Evolutionary conservation across 2,113 vertebrate species (phyloP), one percentile per base, ranked within the genome.

Genomic region (Epinephelus fuscoguttatus): DNA sequence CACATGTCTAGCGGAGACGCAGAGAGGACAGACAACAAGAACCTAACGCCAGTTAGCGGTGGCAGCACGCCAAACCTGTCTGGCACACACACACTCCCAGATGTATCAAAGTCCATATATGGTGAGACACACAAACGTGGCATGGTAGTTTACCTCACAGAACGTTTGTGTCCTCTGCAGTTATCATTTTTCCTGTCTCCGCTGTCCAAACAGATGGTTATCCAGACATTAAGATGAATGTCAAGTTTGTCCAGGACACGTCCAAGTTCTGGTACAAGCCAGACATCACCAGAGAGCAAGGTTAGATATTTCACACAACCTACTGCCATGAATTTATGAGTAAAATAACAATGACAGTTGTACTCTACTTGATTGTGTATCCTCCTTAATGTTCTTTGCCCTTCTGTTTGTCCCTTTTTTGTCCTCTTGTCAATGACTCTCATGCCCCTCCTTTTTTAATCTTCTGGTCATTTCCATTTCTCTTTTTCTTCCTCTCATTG

Each of bases 221-320:
- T 87, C 98, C 98, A 0, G 98, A 99, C 93, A 98, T 97, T 1
- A 96, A 96, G 92, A 97, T 98, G 75, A 98, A 97, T 1, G 96
- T 99, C 71, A 99, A 99, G 91, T 99, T 99, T 95, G 98, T 99
- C 47, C 98, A 99, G 94, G 98, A 99, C 91, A 99, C 98, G 9
- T 98, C 98, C 70, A 99, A 97, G 93, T 99, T 95, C 93, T 99
- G 98, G 98, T 99, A 99, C 94, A 99, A 99, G 76, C 97, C 98
- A 0, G 98, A 99, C 66, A 99, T 99, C 91, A 97, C 98, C 88
- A 95, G 98, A 87, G 98, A 99, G 85, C 98, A 99, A 94, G 98
- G 98, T 99, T 76, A 79, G 94, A 50, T 15, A 1, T 0, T 25
- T 25, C 74, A 14, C 9, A 15, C 25, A 37, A 42, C 3, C 18